Base-by-base conservation (phyloP, 2,797 vertebrate genomes). In the Semaprochilodus insignis region DNA sequence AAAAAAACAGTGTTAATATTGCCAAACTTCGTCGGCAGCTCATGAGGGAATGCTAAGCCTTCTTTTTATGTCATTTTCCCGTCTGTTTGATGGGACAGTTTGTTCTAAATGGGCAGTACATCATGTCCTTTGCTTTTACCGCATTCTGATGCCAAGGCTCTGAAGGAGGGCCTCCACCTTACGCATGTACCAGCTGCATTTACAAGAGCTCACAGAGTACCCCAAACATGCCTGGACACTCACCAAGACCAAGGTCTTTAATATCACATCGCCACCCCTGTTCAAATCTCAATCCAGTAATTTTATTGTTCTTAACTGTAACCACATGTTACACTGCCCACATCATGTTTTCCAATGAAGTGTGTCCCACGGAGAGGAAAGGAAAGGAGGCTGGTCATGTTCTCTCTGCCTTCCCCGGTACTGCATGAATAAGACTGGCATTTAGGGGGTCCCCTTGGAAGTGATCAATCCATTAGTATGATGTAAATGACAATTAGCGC, bases 281-380 rank as follows among this genome's bases (percentile, higher is more conserved):
- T 83, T 54, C 13, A 2, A 81, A 81, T 54, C 71, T 71, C 40
- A 78, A 81, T 65, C 55, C 40, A 67, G 67, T 75, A n/a, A 31
- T 62, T 52, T 34, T 62, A 27, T 55, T 80, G 40, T 57, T 51
- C 23, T 60, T 85, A 85, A 87, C 70, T 83, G 44, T 79, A 84
- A 85, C 81, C 87, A 85, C 80, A 90, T 88, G 81, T 82, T 81
- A 76, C 34, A 40, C 65, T 70, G 72, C 65, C 71, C 34, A 81
- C 74, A 60, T 87, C 83, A 88, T 85, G 76, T 83, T 87, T 85
- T 88, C 83, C 85, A 87, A 70, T 80, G 62, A 85, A 82, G 67
- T 72, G 82, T 80, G 67, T 84, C 40, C 78, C 25, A 72, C 76
- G 73, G 71, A 79, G 74, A 63, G n/a, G 36, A 74, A 71, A 81